Conservation (phyloP, 2,797 vertebrate species). For the Microcaecilia unicolor region DNA sequence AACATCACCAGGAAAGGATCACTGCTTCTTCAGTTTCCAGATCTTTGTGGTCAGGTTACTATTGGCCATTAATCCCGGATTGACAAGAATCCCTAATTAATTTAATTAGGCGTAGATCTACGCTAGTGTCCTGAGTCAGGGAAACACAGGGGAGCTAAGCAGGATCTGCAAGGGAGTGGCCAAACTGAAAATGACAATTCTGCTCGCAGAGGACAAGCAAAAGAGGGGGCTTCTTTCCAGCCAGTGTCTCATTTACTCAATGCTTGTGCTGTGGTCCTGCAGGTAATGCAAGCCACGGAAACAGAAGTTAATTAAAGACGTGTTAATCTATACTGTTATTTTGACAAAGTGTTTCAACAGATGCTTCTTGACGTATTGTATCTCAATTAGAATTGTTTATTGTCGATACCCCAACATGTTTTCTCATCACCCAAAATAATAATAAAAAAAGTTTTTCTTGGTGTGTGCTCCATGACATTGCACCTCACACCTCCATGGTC, state of each 20-base stretch:
- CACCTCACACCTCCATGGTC: too few species aligned
- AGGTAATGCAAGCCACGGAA: background rate
- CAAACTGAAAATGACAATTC: constrained; percentile 54
- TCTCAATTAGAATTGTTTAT: too few species aligned
- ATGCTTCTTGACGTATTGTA: constrained; percentile 7
- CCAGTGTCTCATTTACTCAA: constrained; percentile 31
- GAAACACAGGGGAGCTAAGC: constrained; percentile 69
- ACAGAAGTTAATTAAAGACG: constrained; percentile 10
- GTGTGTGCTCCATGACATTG: too few species aligned
- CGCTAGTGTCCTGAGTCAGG: constrained; percentile 77
- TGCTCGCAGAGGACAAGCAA: constrained; percentile 12
- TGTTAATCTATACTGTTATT: constrained; percentile 7
- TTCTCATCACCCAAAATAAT: too few species aligned
- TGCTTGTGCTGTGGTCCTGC: background rate
- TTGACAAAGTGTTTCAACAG: constrained; percentile 14
- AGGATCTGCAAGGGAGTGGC: constrained; percentile 60
- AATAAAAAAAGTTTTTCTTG: too few species aligned
- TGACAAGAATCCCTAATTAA: constrained; percentile 90
- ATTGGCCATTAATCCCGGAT: constrained; percentile 79
- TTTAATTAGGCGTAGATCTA: constrained; percentile 84
- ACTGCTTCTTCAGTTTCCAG: constrained; percentile 41
- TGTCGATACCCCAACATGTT: too few species aligned
- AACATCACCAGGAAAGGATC: constrained; percentile 29
- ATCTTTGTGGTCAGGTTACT: constrained; percentile 47
- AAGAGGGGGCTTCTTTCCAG: constrained; percentile 36